Percentiles rank a stretch among this genome's conserved stretches.
phyloP scores from a whole-genome alignment of 2,113 vertebrate species.

The Phalacrocorax brasilianus region DNA sequence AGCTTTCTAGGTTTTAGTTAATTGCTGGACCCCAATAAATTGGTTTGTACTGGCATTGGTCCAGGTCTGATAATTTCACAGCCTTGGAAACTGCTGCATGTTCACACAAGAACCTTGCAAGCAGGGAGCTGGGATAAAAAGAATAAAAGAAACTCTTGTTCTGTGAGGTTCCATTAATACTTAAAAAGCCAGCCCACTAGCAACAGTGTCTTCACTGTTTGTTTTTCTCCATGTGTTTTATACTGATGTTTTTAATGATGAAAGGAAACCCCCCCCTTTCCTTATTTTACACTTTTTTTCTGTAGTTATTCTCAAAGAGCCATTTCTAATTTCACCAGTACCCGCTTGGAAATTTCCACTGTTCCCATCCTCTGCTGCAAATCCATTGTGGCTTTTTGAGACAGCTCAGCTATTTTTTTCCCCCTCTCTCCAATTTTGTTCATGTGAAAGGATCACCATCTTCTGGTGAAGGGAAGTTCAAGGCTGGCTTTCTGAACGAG shows the following conservation, averaged over 20 bases:
- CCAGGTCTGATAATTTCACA: constrained; percentile 81
- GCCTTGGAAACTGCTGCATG: constrained; percentile 74
- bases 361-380: neutral
- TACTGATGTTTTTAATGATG: neutral
- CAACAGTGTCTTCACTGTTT: constrained; percentile 52
- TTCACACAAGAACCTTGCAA: constrained; percentile 76
- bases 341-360: neutral
- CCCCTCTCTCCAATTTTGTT: neutral
- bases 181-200: constrained; percentile 35
- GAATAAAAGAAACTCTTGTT: constrained; percentile 77
- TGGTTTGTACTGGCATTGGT: constrained; percentile 77
- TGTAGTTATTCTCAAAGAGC: neutral
- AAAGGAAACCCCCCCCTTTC: neutral
- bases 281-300: neutral
- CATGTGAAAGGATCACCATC: neutral
- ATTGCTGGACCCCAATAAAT: constrained; percentile 82
- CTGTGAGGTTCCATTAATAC: constrained; percentile 60
- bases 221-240: constrained; percentile 19
- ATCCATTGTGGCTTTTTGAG: neutral
- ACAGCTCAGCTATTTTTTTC: neutral
- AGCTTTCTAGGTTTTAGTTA: constrained; percentile 82
- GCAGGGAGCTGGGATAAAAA: constrained; percentile 52
- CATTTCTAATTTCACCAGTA: neutral
- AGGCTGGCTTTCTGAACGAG: neutral
- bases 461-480: neutral